A percentile compares a stretch with the other conserved stretches of the same genome.
These are phyloP conservation scores for Linnaemya vulpina DNA, from an alignment of 2,888 invertebrate species.

Conservation along the genomic window DNA sequence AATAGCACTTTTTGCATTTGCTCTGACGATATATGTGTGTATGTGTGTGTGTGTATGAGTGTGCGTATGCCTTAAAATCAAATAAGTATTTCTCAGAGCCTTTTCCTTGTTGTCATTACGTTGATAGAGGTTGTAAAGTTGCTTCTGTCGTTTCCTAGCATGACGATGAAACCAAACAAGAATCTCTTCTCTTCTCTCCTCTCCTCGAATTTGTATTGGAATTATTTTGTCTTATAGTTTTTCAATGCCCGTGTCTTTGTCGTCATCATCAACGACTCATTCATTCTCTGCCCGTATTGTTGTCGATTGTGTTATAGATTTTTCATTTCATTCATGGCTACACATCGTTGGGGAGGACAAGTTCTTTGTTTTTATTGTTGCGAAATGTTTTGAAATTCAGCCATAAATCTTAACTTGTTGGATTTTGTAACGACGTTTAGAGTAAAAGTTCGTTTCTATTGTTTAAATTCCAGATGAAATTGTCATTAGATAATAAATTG, in stretches of 20 bases:
- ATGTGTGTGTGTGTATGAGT: background rate
- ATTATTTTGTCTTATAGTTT: slow-evolving; percentile 67
- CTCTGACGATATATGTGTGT: background rate
- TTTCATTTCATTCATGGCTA: slow-evolving; percentile 50
- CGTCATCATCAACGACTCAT: slow-evolving; percentile 9
- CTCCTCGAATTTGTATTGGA: slow-evolving; percentile 55
- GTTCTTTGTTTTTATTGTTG: slow-evolving; percentile 39
- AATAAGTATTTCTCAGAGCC: slow-evolving; percentile 67
- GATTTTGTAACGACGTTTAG: slow-evolving; percentile 61
- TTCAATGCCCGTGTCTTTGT: slow-evolving; percentile 57
- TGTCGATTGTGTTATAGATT: slow-evolving; percentile 70
- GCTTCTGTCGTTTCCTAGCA: slow-evolving; percentile 32
- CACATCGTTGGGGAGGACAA: background rate
- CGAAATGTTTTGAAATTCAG: slow-evolving; percentile 52
- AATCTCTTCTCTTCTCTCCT: slow-evolving; percentile 50
- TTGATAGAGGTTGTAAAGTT: slow-evolving; percentile 7
- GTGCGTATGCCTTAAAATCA: slow-evolving; percentile 51
- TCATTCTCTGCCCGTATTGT: slow-evolving; percentile 38
- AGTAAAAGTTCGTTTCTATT: slow-evolving; percentile 62
- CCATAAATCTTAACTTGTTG: slow-evolving; percentile 71
- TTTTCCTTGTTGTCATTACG: slow-evolving; percentile 57
- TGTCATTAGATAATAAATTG: slow-evolving; percentile 71
- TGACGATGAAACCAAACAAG: slow-evolving; percentile 24
- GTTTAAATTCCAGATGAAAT: slow-evolving; percentile 67
- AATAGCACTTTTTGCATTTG: no score